Evolutionary conservation across 2,888 invertebrate species (phyloP), one percentile per base, ranked within the genome.

Genomic region (Thumatha senex): DNA sequence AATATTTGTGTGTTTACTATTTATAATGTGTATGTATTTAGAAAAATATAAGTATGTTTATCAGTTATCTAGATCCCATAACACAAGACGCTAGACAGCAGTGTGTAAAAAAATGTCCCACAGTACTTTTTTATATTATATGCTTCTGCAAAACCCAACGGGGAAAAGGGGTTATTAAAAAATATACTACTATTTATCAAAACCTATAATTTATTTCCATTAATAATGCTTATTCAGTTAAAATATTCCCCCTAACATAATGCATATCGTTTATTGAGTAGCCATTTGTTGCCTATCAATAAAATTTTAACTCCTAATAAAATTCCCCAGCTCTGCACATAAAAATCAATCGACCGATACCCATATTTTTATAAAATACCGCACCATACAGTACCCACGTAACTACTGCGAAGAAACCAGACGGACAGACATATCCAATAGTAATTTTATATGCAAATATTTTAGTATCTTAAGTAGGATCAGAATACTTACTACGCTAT

Each of bases 361-460:
- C 63, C 54, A 67, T 64, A 61, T 65, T 59, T 56, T 62, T 62
- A 63, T 72, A 60, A 74, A 73, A 56, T 40, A 74, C 67, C 69
- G 60, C 72, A 72, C 65, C 7, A 15, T 15, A 39, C 46, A 57
- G 69, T 74, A 64, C 74, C 11, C 67, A 67, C 73, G 67, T 68
- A 61, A 51, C 57, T 54, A 63, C 58, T 48, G 64, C 58, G 62
- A 61, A 61, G 61, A 60, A 63, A 61, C 58, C 63, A 67, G 46
- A 70, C 64, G 56, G 65, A 68, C 67, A 54, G 58, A 63, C 68
- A 67, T 70, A 68, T 63, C 74, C 70, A 77, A 82, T 72, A 75
- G 75, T 78, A 81, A 84, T 86, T 88, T 83, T 75, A 64, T 86
- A 88, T 88, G 86, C 80, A 82, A 88, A 88, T 86, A 74, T 65